Evolutionary conservation across 2,888 invertebrate genomes (phyloP).

Genomic region (Ormyrus labotus): DNA sequence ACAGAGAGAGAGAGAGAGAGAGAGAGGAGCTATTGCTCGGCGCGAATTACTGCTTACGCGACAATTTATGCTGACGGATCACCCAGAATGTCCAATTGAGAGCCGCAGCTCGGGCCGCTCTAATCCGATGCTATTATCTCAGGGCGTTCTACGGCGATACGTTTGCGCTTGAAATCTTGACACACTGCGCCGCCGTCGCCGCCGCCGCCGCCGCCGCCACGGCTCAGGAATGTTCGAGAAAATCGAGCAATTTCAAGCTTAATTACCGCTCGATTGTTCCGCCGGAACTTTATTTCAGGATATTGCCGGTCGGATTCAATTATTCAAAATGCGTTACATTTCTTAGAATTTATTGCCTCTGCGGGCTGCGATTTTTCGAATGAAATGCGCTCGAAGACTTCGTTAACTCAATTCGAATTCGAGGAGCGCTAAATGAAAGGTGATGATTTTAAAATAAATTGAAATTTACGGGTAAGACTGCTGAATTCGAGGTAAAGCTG

Average conservation of each 20-base stretch:
- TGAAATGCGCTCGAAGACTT: too few relatives aligned
- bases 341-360: too few relatives aligned
- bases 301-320: slow-evolving; percentile 38
- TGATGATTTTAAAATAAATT: too few relatives aligned
- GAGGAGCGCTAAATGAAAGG: too few relatives aligned
- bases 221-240: slow-evolving; percentile 8
- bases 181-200: background rate
- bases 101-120: slow-evolving; percentile 28
- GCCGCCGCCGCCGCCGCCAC: background rate
- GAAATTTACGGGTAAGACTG: too few relatives aligned
- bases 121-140: slow-evolving; percentile 55
- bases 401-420: too few relatives aligned
- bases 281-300: slow-evolving; percentile 35
- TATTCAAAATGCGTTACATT: slow-evolving; percentile 18
- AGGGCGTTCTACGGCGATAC: slow-evolving; percentile 24
- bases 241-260: slow-evolving; percentile 48
- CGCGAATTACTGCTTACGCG: slow-evolving; percentile 50
- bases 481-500: too few relatives aligned
- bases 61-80: slow-evolving; percentile 57
- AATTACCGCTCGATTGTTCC: slow-evolving; percentile 50
- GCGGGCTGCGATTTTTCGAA: too few relatives aligned
- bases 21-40: background rate
- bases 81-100: slow-evolving; percentile 52
- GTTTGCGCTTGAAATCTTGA: slow-evolving; percentile 48
- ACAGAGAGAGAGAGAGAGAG: too few relatives aligned